Evolutionary conservation across 2,888 invertebrate genomes (phyloP).

Genomic region (Podabrus alpinus): DNA sequence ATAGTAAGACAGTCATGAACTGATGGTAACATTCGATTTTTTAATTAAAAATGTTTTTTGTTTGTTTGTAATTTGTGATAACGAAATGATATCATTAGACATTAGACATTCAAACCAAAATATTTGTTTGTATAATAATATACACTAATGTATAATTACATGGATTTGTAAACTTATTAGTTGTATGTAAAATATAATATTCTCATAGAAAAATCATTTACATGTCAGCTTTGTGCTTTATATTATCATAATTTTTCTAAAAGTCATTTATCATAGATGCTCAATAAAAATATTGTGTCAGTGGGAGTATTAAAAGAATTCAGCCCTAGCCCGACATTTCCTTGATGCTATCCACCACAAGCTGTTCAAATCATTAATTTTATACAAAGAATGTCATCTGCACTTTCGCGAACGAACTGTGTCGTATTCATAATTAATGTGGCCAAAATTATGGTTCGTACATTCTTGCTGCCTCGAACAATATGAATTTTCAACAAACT

Average conservation of each 20-base stretch:
- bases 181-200: neutral
- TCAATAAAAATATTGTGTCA: constrained; percentile 28
- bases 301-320: constrained; percentile 25
- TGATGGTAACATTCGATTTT: neutral
- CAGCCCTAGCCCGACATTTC: constrained; percentile 23
- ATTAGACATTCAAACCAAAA: neutral
- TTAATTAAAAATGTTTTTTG: neutral
- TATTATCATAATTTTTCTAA: constrained; percentile 28
- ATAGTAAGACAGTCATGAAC: neutral
- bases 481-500: constrained; percentile 46
- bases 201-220: constrained; percentile 1
- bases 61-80: neutral
- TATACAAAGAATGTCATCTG: constrained; percentile 50
- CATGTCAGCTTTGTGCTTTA: constrained; percentile 26
- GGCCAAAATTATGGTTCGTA: constrained; percentile 45
- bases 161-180: neutral
- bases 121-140: neutral
- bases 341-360: constrained; percentile 28
- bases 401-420: constrained; percentile 48
- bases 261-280: constrained; percentile 28
- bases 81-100: neutral
- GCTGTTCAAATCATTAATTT: constrained; percentile 49
- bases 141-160: neutral
- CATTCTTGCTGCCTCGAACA: constrained; percentile 40
- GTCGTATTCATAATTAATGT: constrained; percentile 52